Conservation (phyloP, 2,113 vertebrate genomes). For the Saiga tatarica region DNA sequence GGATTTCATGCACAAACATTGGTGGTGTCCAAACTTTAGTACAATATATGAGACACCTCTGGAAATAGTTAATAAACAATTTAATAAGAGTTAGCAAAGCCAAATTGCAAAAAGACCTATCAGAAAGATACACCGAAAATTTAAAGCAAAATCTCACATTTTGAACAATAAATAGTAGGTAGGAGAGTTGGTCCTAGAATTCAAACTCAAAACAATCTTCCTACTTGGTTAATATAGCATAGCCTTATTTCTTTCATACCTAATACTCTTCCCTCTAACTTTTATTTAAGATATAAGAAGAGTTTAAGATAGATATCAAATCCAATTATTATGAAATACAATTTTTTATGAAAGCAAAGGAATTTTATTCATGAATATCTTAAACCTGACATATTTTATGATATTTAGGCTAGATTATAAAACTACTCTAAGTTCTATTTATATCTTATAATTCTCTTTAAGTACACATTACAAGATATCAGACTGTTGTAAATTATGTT, state of each 20-base stretch:
- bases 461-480: slow-evolving; percentile 76
- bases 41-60: not conserved
- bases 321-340: slow-evolving; percentile 68
- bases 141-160: not conserved
- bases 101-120: not conserved
- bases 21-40: not conserved
- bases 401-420: slow-evolving; percentile 63
- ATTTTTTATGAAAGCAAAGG: slow-evolving; percentile 66
- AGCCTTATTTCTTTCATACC: not conserved
- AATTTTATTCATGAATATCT: slow-evolving; percentile 76
- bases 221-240: not conserved
- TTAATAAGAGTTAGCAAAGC: not conserved
- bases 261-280: slow-evolving; percentile 54
- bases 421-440: slow-evolving; percentile 67
- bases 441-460: slow-evolving; percentile 75
- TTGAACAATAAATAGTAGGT: not conserved
- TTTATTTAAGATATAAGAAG: slow-evolving; percentile 75
- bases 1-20: not conserved
- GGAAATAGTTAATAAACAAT: not conserved
- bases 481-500: slow-evolving; percentile 71
- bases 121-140: not conserved
- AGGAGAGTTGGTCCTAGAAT: not conserved
- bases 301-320: slow-evolving; percentile 72
- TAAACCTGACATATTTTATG: slow-evolving; percentile 76
- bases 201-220: not conserved